phyloP scores from a whole-genome alignment of 2,113 vertebrate species.

The Engystomops pustulosus region DNA sequence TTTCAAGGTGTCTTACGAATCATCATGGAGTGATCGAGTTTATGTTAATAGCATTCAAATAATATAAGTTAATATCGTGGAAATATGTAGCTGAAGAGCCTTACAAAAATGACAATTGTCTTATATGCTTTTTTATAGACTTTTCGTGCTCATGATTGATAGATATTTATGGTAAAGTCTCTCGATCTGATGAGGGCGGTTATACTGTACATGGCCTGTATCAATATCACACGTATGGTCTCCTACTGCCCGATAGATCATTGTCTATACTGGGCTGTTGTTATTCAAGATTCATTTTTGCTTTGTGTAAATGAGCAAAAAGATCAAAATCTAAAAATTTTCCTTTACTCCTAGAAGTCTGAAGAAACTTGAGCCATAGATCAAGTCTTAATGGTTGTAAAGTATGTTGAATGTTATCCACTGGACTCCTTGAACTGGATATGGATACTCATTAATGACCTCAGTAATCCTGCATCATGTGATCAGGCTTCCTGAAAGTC shows the following conservation, averaged over 20 bases:
- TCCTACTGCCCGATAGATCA: background rate
- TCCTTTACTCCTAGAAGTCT: too few species aligned
- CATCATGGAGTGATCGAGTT: background rate
- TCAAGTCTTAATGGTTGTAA: too few species aligned
- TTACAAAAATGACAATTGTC: background rate
- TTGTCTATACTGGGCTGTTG: background rate
- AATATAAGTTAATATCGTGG: background rate
- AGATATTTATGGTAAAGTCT: too few species aligned
- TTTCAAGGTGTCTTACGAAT: background rate
- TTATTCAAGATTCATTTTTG: background rate
- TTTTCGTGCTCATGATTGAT: background rate
- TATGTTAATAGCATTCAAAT: background rate
- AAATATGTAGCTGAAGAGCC: background rate
- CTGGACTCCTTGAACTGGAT: too few species aligned
- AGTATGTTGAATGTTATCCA: too few species aligned
- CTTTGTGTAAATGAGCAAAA: too few species aligned
- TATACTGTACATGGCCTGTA: background rate
- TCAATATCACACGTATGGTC: background rate
- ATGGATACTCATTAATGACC: too few species aligned
- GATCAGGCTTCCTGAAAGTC: too few species aligned
- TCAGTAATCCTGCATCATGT: too few species aligned
- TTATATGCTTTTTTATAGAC: background rate
- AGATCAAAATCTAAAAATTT: background rate
- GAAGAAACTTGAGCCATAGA: too few species aligned
- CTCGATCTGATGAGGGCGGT: background rate